These are phyloP conservation scores for Sebastes paucispinis DNA, from an alignment of 2,797 vertebrate genomes.

Conservation along the genomic window DNA sequence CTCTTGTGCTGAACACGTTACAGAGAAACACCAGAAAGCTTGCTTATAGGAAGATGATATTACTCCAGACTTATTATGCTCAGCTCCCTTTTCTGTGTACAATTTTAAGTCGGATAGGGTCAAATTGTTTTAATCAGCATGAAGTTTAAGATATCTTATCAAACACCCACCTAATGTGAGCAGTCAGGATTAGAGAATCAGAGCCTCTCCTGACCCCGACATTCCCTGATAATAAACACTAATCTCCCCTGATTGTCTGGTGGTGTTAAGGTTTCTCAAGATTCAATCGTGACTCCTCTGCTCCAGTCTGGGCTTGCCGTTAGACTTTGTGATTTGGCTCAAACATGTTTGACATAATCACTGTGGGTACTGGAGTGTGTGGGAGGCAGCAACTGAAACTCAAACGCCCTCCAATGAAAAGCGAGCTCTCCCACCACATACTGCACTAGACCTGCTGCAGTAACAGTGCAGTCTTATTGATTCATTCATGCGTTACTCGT, in stretches of 20 bases:
- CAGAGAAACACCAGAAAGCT: background rate
- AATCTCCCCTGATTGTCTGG: conserved; percentile 23
- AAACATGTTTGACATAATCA: conserved; percentile 49
- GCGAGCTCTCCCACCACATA: background rate
- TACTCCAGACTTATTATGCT: background rate
- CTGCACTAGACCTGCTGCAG: background rate
- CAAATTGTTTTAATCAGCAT: conserved; percentile 2
- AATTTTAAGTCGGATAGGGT: conserved; percentile 1
- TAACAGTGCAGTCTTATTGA: background rate
- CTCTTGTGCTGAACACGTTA: background rate
- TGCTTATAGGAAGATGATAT: background rate
- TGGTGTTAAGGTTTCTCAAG: conserved; percentile 4
- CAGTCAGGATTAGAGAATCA: conserved; percentile 4
- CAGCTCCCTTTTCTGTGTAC: background rate
- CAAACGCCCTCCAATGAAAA: background rate
- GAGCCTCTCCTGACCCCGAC: conserved; percentile 26
- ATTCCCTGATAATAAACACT: conserved; percentile 6
- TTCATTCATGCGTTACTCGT: background rate
- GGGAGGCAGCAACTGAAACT: conserved; percentile 27
- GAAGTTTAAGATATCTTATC: conserved; percentile 1
- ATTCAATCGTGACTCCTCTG: conserved; percentile 24
- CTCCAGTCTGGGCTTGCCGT: conserved; percentile 51
- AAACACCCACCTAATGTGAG: conserved; percentile 7
- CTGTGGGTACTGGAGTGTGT: conserved; percentile 21
- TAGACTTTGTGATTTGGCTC: conserved; percentile 34